Percentiles rank a stretch among this genome's conserved stretches.
These are phyloP conservation scores for Enteromius fasciolatus DNA, from an alignment of 2,797 vertebrate genomes.

Conservation along the genomic window DNA sequence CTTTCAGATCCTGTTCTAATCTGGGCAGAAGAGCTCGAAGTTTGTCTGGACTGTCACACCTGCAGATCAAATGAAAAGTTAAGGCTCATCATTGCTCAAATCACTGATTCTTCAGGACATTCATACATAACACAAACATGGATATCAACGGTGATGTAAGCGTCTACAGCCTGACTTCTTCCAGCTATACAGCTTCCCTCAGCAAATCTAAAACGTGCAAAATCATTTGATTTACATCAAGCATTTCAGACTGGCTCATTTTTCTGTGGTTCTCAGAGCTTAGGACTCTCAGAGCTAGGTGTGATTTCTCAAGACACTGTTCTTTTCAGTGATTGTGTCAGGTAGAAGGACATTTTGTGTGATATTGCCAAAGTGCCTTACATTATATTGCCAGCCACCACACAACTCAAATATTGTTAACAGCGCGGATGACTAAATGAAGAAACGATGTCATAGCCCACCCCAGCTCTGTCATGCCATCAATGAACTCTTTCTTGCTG, in stretches of 20 bases:
- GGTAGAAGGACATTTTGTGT: neutral
- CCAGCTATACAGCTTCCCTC: neutral
- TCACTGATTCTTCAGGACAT: neutral
- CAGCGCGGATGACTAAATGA: neutral
- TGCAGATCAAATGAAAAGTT: constrained; percentile 63
- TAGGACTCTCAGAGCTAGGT: neutral
- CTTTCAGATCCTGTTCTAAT: constrained; percentile 95
- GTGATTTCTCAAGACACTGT: neutral
- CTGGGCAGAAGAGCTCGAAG: constrained; percentile 89
- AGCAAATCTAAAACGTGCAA: neutral
- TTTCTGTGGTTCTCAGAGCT: neutral
- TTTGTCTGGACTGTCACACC: constrained; percentile 94
- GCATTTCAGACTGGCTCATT: neutral
- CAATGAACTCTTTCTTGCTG: constrained; percentile 95
- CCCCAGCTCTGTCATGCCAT: constrained; percentile 96
- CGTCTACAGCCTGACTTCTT: neutral
- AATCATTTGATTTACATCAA: neutral
- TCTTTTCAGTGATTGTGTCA: neutral
- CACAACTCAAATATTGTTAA: constrained; percentile 4
- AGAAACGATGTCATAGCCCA: constrained; percentile 73
- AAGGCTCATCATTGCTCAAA: constrained; percentile 28
- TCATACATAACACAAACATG: neutral
- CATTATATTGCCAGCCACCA: neutral
- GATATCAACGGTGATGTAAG: neutral
- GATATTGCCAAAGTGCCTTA: neutral